Base-by-base conservation (phyloP, 2,888 invertebrate species). In the Amphipoea oculea region DNA sequence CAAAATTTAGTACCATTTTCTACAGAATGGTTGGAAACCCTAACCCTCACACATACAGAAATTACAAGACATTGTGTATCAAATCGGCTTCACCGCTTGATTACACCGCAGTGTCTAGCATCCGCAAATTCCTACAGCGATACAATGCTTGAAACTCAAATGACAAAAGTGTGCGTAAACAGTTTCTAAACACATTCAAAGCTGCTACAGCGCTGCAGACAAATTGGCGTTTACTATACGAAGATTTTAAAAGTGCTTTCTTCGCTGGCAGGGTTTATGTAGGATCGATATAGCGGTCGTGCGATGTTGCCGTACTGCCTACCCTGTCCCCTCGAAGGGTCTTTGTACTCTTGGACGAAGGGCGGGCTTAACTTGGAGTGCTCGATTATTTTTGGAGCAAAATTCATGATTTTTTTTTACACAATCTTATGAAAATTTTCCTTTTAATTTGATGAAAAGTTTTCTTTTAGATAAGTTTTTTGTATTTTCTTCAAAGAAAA, bases 281-380 rank as follows among this genome's bases (percentile, higher is more conserved):
- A 80, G 89, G 94, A 95, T 96, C 95, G 92, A 96, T 96, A 95
- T 93, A 96, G 94, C 94, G 90, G 91, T 85, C 90, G 91, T 85
- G 94, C 95, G 94, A 88, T 92, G 94, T 94, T 93, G 94, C 93
- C 94, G 92, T 91, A 89, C 93, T 92, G 92, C 86, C 87, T 89
- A 88, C 91, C 92, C 90, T 86, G 83, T 82, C 89, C 92, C 91
- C 91, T 89, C 89, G 79, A 82, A 76, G 93, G 95, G 94, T 94
- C 95, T 95, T 95, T 95, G 95, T 95, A 94, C 95, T 91, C 91
- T 76, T 86, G 85, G 87, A 75, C 75, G 87, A 92, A 88, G 86
- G 95, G 95, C 95, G 93, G 94, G 84, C 86, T 91, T 93, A 95
- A 84, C 12, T 87, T 90, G 89, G 89, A 91, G 67, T 79, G 6